Evolutionary conservation across 2,797 vertebrate species (phyloP), one percentile per base, ranked within the genome.

Genomic region (Bucorvus abyssinicus): DNA sequence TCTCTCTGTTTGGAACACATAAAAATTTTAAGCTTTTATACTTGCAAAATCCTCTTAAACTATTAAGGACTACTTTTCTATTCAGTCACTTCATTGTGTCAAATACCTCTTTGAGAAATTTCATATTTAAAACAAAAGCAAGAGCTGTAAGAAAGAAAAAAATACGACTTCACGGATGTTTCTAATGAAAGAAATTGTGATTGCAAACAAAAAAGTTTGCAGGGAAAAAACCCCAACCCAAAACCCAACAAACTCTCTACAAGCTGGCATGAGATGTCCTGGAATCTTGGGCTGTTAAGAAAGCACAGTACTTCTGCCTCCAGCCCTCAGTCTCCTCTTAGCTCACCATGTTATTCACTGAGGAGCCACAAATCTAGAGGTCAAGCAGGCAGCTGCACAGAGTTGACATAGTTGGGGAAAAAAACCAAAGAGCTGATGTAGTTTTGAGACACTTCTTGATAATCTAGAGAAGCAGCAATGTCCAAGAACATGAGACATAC

Each of bases 31-130:
- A 92, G 32, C 6, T 55, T 76, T 78, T 63, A 55, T 60, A 78
- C 20, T 42, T 52, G n/a, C 36, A 76, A 95, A 91, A 81, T 59
- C 29, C 40, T 90, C n/a, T 84, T 84, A 36, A 70, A 56, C 26
- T 53, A 53, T 47, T 65, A 71, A 73, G 12, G 32, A 59, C 44
- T 78, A 47, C 36, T 85, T 55, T 75, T 64, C 32, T 42, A 16
- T 24, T 70, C 36, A 63, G 16, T 27, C 40, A 63, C 82, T 80
- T 79, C 60, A 82, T 44, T 44, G 7, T 32, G 14, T 12, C 50
- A 69, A 92, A 60, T 26, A 89, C 7, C 10, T 24, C 59, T 69
- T 85, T 75, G 14, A 60, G 24, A 82, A 85, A 78, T 32, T 50
- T 60, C 26, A 2, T 42, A 59, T 87, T 59, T 74, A 50, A 68